Conservation (phyloP, 2,113 vertebrate species). For the Prionailurus viverrinus region DNA sequence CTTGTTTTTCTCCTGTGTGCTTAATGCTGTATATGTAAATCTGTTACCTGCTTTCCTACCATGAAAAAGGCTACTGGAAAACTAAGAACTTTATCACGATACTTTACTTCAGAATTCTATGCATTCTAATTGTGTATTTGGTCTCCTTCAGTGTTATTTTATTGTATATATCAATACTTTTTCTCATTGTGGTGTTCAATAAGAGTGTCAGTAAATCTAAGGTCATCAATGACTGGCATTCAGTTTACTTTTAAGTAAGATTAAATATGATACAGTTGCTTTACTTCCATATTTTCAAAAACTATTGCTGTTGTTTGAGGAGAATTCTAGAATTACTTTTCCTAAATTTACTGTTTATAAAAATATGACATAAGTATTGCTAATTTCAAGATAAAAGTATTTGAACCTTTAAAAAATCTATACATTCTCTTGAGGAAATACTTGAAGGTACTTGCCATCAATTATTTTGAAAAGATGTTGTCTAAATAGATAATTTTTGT, state of each 20-base stretch:
- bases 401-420: background rate
- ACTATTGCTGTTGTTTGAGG: background rate
- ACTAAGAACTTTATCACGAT: background rate
- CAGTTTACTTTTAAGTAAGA: background rate
- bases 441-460: background rate
- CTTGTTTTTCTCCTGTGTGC: background rate
- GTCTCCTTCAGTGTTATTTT: background rate
- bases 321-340: background rate
- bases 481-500: background rate
- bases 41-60: background rate
- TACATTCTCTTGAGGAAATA: background rate
- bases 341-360: conserved; percentile 27
- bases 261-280: background rate
- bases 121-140: background rate
- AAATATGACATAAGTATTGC: background rate
- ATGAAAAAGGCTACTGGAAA: background rate
- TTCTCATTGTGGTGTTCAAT: background rate
- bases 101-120: background rate
- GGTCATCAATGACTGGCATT: background rate
- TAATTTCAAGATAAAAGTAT: background rate
- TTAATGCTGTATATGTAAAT: background rate
- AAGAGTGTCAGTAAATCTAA: background rate
- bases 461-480: background rate
- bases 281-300: background rate
- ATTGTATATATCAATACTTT: background rate